A percentile compares a stretch with the other conserved stretches of the same genome.
These are phyloP conservation scores for Aldrovandia affinis DNA, from an alignment of 2,797 vertebrate species.

Conservation along the genomic window DNA sequence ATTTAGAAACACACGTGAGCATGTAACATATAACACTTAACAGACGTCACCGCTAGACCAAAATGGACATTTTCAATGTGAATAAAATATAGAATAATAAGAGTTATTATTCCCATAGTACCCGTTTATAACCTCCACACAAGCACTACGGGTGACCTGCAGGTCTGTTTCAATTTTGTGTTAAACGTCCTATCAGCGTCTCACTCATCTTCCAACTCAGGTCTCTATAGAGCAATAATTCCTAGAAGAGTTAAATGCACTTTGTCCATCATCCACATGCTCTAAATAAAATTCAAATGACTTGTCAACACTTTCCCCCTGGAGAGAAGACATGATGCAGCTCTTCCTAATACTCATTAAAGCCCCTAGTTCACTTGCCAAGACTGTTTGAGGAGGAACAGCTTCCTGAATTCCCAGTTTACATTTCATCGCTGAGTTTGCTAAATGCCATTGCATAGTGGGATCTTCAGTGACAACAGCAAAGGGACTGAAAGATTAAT, in stretches of 20 bases:
- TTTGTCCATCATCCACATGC: not conserved
- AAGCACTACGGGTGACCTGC: not conserved
- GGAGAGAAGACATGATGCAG: not conserved
- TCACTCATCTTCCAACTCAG: not conserved
- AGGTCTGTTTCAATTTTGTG: slow-evolving; percentile 2
- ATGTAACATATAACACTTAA: not conserved
- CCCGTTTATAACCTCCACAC: not conserved
- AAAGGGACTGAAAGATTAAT: not conserved
- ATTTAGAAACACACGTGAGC: not conserved
- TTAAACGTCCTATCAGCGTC: not conserved
- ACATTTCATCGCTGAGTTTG: not conserved
- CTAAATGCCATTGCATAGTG: not conserved
- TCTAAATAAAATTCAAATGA: slow-evolving; percentile 14
- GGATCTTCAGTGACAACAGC: not conserved
- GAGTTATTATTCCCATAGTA: not conserved
- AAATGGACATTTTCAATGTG: not conserved
- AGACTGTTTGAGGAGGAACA: slow-evolving; percentile 6
- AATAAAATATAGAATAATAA: not conserved
- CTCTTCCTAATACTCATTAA: slow-evolving; percentile 1
- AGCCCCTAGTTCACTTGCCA: not conserved
- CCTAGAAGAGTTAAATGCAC: not conserved
- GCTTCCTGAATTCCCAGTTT: not conserved
- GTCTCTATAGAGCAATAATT: not conserved
- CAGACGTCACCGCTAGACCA: not conserved
- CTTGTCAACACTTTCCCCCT: slow-evolving; percentile 3